Conservation (phyloP, 2,113 vertebrate genomes). For the Aix galericulata region DNA sequence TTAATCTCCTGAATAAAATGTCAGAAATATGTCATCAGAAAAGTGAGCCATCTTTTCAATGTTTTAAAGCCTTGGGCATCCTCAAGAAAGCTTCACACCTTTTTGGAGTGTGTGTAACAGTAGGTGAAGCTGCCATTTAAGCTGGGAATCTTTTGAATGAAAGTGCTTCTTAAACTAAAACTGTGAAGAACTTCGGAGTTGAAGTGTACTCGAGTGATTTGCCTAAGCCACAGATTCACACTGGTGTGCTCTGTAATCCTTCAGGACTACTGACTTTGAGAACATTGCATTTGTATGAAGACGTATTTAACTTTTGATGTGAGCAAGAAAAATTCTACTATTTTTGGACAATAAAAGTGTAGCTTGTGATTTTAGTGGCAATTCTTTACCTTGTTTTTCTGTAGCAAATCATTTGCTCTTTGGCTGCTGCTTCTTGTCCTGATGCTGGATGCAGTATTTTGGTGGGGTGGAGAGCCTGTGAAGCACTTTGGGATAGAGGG, state of each 20-base stretch:
- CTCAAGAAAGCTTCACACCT: background rate
- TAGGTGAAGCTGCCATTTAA: background rate
- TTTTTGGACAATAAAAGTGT: background rate
- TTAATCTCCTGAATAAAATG: background rate
- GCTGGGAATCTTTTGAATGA: background rate
- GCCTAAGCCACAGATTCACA: background rate
- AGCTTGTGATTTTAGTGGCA: background rate
- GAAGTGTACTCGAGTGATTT: background rate
- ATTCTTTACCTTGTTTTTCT: background rate
- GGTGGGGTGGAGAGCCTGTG: background rate
- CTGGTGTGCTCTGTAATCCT: background rate
- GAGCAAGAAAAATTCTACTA: background rate
- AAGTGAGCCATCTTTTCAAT: background rate
- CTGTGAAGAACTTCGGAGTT: background rate
- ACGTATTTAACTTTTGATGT: background rate
- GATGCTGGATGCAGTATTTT: accelerated
- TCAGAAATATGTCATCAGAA: background rate
- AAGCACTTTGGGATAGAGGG: background rate
- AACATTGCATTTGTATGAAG: background rate
- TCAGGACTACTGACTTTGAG: background rate
- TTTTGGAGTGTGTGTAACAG: background rate
- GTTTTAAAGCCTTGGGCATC: background rate
- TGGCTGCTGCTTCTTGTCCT: background rate
- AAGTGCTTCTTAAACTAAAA: background rate
- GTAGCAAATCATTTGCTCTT: background rate